Base-by-base conservation (phyloP, 2,888 invertebrate species). In the Orthonevra nobilis region DNA sequence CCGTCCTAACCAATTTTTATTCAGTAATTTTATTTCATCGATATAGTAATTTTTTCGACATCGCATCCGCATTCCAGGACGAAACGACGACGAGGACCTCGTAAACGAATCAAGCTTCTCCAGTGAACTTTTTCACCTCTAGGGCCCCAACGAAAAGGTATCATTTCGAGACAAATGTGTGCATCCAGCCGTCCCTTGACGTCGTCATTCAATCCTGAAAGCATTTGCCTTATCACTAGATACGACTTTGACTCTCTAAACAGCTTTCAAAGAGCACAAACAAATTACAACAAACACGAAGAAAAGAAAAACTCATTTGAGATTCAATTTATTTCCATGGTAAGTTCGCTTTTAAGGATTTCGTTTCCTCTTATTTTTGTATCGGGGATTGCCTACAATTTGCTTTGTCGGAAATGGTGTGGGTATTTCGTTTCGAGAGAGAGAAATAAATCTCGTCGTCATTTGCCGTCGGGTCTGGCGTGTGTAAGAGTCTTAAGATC, bases 11-110 rank as follows among this genome's bases (percentile, higher is more conserved):
- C 64, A 54, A 69, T 72, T 70, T 69, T 36, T 15, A 60, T 58
- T 54, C 52, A 20, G 77, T 70, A 70, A 77, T 77, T 77, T 77
- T 70, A 77, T 77, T 77, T 77, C 72, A 72, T 58, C 70, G 70
- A 77, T 70, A 77, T 58, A 66, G 73, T 74, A 60, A 52, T 68
- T 60, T 75, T 60, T 60, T 48, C 58, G 23, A 30, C 10, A 38
- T 28, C 20, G 20, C 38, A 63, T 58, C 15, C 38, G 50, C 7
- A 38, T 70, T 58, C 23, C 32, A 58, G 50, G 66, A n/a, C n/a
- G n/a, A n/a, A n/a, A n/a, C n/a, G 12, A 63, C 63, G 70, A 64
- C 32, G 63, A 63, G 42, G 10, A 26, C 70, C 44, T 32, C 44
- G 54, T 77, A 70, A 77, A 70, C 44, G 77, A 77, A 72, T 60